Base-by-base conservation (phyloP, 1,140 invertebrate genomes). In the Fragariocoptes setiger region DNA sequence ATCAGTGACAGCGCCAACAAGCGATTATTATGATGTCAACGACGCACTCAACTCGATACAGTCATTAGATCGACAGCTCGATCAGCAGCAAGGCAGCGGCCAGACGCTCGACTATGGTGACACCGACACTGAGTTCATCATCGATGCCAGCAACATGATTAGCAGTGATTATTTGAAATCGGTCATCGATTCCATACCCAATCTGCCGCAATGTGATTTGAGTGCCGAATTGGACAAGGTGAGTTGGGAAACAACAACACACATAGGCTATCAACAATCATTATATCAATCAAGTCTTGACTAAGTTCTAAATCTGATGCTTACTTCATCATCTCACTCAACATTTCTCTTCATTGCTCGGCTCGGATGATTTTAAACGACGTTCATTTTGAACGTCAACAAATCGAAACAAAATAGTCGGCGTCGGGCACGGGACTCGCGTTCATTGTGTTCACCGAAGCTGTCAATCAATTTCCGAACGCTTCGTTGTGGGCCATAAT, bases 361-460 rank as follows among this genome's bases (percentile, higher is more conserved):
- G n/a, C 20, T 4, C 14, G 3, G 5, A 2, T 15, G n/a, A 5
- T 20, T 13, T 39, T 14, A 20, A 20, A 5, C 3, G 14, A 20
- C 12, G 37, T 37, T n/a, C 21, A 16, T 19, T 47, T 12, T 15
- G 8, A 16, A 22, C 19, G 19, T 21, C 20, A 15, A 5, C 18
- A 42, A 50, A 67, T n/a, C n/a, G n/a, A n/a, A n/a, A n/a, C n/a
- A n/a, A n/a, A n/a, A 31, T 59, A 88, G 80, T 77, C 79, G 2
- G 79, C 78, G 1, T 77, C 77, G 3, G 82, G 82, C 3, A 83
- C 80, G 1, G 83, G 83, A 2, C 58, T 90, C 21, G 82, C 82
- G 0, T 90, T 90, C 51, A 86, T 90, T 22, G 83, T 86, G 36
- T 92, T 88, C 59, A 88, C 83, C 1, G 79, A 90, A 58, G 83